Base-by-base conservation (phyloP, 2,797 vertebrate genomes). In the Lutjanus argentimaculatus region DNA sequence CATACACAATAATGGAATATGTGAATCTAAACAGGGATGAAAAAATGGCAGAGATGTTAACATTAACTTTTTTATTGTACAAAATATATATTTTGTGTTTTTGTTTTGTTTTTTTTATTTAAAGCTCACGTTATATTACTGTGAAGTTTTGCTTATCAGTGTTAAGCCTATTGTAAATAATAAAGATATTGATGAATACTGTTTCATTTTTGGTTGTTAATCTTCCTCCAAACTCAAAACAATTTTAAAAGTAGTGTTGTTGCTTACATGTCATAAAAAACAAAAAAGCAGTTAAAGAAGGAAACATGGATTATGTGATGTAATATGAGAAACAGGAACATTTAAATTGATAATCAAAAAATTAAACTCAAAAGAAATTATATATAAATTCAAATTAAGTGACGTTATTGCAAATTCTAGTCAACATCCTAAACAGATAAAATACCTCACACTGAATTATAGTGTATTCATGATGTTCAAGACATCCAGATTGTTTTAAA, bases 111-210 rank as follows among this genome's bases (percentile, higher is more conserved):
- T 95, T 97, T 95, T 96, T 98, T 91, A 98, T 98, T 99, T 99
- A 99, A 99, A 97, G 96, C 95, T 98, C 96, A 98, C 96, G 96
- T 95, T 97, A 97, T 98, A 98, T 98, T 96, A 99, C 98, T 99
- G 98, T 99, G 98, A 99, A 99, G 96, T 95, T 98, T 97, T 96
- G 95, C 93, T 97, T 92, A 97, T 98, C 97, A 98, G 97, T 99
- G 97, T 99, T 99, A 98, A 97, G 97, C 96, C 97, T 98, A 97
- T 97, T 98, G 97, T 99, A 98, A 97, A 98, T 99, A 98, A 97
- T 97, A 95, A 95, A 95, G 94, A 91, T 92, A 92, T 95, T 95
- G 93, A 94, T 92, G 88, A 92, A 90, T 91, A 91, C 67, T 75
- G 68, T 70, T 67, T 55, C 2, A 59, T 76, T 67, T 59, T 81